phyloP scores from a whole-genome alignment of 2,797 vertebrate species.

The Fistularia commersonii region DNA sequence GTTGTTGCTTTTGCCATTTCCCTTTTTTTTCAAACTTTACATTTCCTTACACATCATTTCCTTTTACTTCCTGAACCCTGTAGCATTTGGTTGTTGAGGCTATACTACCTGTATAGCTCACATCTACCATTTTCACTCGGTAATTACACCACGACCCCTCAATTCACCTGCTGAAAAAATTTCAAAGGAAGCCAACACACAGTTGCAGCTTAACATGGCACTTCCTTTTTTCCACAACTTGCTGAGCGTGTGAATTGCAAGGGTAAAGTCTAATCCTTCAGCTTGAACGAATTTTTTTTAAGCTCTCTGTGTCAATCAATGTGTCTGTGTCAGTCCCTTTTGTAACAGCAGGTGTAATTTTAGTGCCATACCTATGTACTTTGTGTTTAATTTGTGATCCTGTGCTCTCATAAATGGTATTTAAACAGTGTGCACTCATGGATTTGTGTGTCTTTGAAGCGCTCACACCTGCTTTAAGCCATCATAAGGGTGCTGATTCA shows the following conservation, averaged over 20 bases:
- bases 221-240: conserved; percentile 31
- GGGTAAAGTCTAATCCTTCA: conserved; percentile 31
- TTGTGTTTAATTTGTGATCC: conserved; percentile 30
- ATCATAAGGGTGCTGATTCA: conserved; percentile 52
- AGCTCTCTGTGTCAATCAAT: conserved; percentile 33
- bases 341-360: conserved; percentile 17
- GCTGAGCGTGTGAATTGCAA: conserved; percentile 43
- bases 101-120: conserved; percentile 43
- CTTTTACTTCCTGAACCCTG: not conserved
- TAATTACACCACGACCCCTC: conserved; percentile 53
- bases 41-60: not conserved
- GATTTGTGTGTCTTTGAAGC: conserved; percentile 45
- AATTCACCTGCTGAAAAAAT: conserved; percentile 52
- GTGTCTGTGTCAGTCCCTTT: conserved; percentile 30
- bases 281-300: conserved; percentile 23
- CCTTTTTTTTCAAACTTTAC: not conserved
- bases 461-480: conserved; percentile 65
- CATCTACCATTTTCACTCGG: conserved; percentile 53
- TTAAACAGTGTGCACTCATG: conserved; percentile 7
- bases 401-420: conserved; percentile 17
- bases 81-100: conserved; percentile 4
- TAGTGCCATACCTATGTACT: conserved; percentile 13
- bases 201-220: conserved; percentile 24
- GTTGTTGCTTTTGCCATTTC: conserved; percentile 25
- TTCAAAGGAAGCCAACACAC: conserved; percentile 51